phyloP scores from a whole-genome alignment of 35 echinoderm and acorn worm species.

The Apostichopus californicus region DNA sequence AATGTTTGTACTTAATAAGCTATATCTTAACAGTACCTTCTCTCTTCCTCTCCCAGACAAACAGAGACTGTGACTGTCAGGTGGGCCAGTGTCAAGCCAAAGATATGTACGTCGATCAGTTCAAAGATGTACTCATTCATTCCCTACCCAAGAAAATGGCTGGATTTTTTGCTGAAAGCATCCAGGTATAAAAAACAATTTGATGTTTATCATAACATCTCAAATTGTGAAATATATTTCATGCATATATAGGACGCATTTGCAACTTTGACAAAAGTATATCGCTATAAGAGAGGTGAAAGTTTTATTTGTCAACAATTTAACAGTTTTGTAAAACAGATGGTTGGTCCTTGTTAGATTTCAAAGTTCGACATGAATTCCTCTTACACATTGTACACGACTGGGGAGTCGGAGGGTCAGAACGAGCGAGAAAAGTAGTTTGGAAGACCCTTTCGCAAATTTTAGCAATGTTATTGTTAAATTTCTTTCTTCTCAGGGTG shows the following conservation, averaged over 20 bases:
- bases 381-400: too few relatives aligned
- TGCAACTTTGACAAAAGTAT: too few relatives aligned
- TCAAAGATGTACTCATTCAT: constrained; percentile 70
- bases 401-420: too few relatives aligned
- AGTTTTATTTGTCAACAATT: too few relatives aligned
- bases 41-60: neutral
- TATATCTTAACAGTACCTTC: neutral
- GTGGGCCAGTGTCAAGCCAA: constrained; percentile 71
- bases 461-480: too few relatives aligned
- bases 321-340: neutral
- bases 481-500: constrained; percentile 63
- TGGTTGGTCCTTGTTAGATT: too few relatives aligned
- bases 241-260: too few relatives aligned
- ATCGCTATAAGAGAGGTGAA: too few relatives aligned
- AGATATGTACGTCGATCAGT: constrained; percentile 92
- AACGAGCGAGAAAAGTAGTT: too few relatives aligned
- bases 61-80: neutral
- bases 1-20: too few relatives aligned
- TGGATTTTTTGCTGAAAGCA: constrained; percentile 83
- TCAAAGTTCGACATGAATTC: too few relatives aligned
- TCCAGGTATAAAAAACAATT: constrained; percentile 65
- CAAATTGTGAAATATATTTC: neutral
- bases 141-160: constrained; percentile 75
- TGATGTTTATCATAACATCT: neutral
- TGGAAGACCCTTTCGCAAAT: too few relatives aligned